Percentiles rank a stretch among this genome's conserved stretches.
Evolutionary conservation across 2,113 vertebrate species (phyloP).

Genomic region (Microtus montanus): DNA sequence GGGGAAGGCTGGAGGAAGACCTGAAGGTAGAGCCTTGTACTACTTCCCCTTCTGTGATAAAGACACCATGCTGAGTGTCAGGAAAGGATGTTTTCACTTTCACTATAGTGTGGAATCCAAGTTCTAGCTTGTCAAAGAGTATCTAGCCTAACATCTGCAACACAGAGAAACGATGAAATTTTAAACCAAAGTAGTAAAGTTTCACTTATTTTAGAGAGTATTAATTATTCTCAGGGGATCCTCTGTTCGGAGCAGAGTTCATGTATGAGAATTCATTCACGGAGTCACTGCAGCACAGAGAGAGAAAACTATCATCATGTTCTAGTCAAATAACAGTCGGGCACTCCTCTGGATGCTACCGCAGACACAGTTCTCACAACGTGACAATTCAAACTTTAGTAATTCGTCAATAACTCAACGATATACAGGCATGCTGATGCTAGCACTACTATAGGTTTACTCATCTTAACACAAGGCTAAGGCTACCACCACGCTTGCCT

Average conservation of each 20-base stretch:
- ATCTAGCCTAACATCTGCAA: slow-evolving; percentile 18
- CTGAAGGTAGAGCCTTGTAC: not conserved
- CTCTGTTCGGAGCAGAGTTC: slow-evolving; percentile 14
- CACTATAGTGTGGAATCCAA: slow-evolving; percentile 4
- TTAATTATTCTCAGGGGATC: not conserved
- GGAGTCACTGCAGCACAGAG: not conserved
- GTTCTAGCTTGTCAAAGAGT: slow-evolving; percentile 50
- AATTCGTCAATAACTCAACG: slow-evolving; percentile 17
- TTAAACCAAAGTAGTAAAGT: slow-evolving; percentile 40
- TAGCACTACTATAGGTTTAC: slow-evolving; percentile 18
- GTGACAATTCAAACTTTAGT: slow-evolving; percentile 17
- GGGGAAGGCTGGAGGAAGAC: not conserved
- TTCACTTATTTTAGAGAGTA: slow-evolving; percentile 38
- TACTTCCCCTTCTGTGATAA: not conserved
- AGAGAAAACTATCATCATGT: not conserved
- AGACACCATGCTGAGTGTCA: not conserved
- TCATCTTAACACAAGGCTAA: slow-evolving; percentile 8
- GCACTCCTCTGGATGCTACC: not conserved
- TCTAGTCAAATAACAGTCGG: not conserved
- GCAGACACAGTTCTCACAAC: not conserved
- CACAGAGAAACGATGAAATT: slow-evolving; percentile 8
- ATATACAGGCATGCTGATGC: not conserved
- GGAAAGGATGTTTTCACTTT: slow-evolving; percentile 20
- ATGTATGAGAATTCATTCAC: not conserved
- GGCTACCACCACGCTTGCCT: not conserved